Base-by-base conservation (phyloP, 2,113 vertebrate species). In the Ursus arctos region DNA sequence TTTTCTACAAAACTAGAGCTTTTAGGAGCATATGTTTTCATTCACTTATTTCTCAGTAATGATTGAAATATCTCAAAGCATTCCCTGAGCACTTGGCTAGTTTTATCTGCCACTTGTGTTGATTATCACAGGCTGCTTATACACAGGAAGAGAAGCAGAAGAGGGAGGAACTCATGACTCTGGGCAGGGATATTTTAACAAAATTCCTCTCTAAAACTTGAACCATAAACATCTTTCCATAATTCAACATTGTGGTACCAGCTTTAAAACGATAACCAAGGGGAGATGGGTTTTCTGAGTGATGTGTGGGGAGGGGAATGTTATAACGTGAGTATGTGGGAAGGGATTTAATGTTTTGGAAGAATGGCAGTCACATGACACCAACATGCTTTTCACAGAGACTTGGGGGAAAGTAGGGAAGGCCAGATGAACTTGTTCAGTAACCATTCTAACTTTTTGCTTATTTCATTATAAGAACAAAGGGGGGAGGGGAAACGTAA, bases 11-110 rank as follows among this genome's bases (percentile, higher is more conserved):
- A 93, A 94, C 67, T 10, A 80, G 19, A 33, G 3, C 59, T 85
- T 96, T 67, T 91, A 86, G 16, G 8, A 65, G 9, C 87, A 94
- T 11, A 10, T 4, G 19, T 90, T 98, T 96, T 67, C 65, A 91
- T 98, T 90, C 83, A 49, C 59, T 98, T 96, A 92, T 93, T 80
- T 91, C 67, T 95, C 77, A 74, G 77, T 49, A 91, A 88, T 28
- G 9, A 87, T 0, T 91, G 26, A 89, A 86, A 9, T 26, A 91
- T 59, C 95, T 90, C 94, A 33, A 94, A 88, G 61, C 53, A 81
- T 7, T 74, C 21, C 4, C 61, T 26, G 76, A 91, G 51, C 63
- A 69, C 55, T 83, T 22, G 9, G 8, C 47, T 43, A 63, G 69
- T 55, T 74, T 47, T 53, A 94, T 21, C 67, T 57, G 26, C 51